Base-by-base conservation (phyloP, 2,113 vertebrate species). In the Clinocottus analis region DNA sequence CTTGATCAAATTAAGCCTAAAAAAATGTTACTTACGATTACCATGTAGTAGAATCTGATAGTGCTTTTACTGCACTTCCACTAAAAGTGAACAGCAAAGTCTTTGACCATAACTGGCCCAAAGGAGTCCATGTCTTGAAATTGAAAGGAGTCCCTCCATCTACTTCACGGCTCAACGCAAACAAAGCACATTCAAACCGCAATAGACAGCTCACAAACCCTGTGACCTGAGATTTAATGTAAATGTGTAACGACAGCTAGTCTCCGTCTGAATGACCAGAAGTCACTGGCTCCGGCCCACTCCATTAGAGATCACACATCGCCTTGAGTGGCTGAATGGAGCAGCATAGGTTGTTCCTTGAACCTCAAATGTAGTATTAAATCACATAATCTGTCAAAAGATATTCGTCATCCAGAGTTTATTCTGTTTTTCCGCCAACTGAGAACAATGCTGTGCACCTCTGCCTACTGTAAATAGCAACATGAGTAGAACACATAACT, bases 201-300 rank as follows among this genome's bases (percentile, higher is more conserved):
- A 69, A 86, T 25, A 70, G 66, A 65, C 66, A 70, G 23, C 61
- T 75, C 51, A 60, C 23, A 45, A 75, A 84, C 72, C 70, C 55
- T 31, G 37, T 75, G 79, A 84, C 81, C 87, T 58, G n/a, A 53
- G 25, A 70, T 65, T 74, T 87, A 67, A 86, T 77, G 76, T 69
- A 90, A 89, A 90, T 76, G 45, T 33, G 71, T 70, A 80, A 83
- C 55, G 83, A 90, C 86, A 87, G 83, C 66, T 64, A 85, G 67
- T 60, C 82, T 72, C 62, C 66, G 13, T 64, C 47, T 78, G 66
- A 64, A 87, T 83, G 65, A 90, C 85, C 85, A 85, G 84, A 72
- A 84, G 85, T 83, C 85, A 77, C 11, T 69, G 80, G 71, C 79
- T 81, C 3, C 67, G 31, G 51, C 74, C 77, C 64, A 55, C 81